Evolutionary conservation across 2,797 vertebrate species (phyloP).

Genomic region (Pyrrhura leucotis): DNA sequence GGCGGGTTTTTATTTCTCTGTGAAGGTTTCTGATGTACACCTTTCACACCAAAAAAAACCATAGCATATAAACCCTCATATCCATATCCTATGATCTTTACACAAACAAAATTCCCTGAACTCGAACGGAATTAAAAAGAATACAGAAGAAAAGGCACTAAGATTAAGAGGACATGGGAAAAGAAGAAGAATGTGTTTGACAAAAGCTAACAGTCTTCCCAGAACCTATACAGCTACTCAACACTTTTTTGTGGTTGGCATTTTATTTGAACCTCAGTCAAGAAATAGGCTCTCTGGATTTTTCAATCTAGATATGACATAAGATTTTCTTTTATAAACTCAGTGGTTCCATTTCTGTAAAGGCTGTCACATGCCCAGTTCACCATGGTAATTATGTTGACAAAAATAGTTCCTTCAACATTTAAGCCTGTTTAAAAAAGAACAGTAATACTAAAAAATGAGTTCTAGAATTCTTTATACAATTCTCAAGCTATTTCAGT

Average conservation of each 20-base stretch:
- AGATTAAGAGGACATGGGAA: neutral
- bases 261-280: neutral
- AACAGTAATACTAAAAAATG: neutral
- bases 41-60: neutral
- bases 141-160: neutral
- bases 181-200: neutral
- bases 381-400: neutral
- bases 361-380: neutral
- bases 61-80: neutral
- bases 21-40: neutral
- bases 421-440: neutral
- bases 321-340: neutral
- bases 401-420: neutral
- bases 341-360: neutral
- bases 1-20: neutral
- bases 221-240: neutral
- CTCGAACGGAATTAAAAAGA: neutral
- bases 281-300: neutral
- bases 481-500: neutral
- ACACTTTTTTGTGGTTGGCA: neutral
- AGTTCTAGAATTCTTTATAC: neutral
- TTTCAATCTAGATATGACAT: neutral
- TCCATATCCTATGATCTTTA: neutral
- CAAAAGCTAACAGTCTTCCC: neutral
- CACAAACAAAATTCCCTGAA: neutral